Base-by-base conservation (phyloP, 1,140 invertebrate species). In the Drosophila takahashii region DNA sequence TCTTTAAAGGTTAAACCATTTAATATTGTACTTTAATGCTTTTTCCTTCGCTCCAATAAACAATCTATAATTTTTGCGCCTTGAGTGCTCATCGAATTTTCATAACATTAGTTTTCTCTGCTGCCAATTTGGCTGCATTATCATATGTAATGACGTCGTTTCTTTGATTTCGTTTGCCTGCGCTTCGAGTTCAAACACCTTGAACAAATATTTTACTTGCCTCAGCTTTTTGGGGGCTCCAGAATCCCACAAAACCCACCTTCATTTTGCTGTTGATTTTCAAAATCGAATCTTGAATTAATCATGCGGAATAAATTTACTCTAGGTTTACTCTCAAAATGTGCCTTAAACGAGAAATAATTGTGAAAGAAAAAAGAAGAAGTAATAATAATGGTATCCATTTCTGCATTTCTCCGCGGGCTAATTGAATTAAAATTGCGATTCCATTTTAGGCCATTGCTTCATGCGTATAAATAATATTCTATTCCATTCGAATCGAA, bases 261-360 rank as follows among this genome's bases (percentile, higher is more conserved):
- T 37, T 29, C 48, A 10, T 22, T 16, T 47, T 42, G 36, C n/a
- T 51, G 16, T 60, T 51, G 39, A 69, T 53, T 76, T 66, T 45
- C 54, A 62, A 69, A 79, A 83, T 83, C 69, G 74, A 83, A 81
- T 78, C 73, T 78, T 57, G 79, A 81, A 81, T 75, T 83, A 83
- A 83, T 83, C 79, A 81, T 75, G 74, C 51, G 79, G 74, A 83
- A 83, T 81, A 75, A 83, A 81, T 83, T 83, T 77, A 74, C 78
- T 77, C 67, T 66, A 67, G 47, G 67, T 67, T 66, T 76, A 18
- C 71, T 29, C 34, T 9, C 15, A 13, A 48, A 58, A 29, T 34
- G 18, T 32, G 37, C 50, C 57, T 54, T 56, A 50, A 62, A 56
- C 42, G 45, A 52, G 11, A 39, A 45, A 50, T 54, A 73, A 62